Evolutionary conservation across 2,113 vertebrate genomes (phyloP).

Genomic region (Physeter macrocephalus): DNA sequence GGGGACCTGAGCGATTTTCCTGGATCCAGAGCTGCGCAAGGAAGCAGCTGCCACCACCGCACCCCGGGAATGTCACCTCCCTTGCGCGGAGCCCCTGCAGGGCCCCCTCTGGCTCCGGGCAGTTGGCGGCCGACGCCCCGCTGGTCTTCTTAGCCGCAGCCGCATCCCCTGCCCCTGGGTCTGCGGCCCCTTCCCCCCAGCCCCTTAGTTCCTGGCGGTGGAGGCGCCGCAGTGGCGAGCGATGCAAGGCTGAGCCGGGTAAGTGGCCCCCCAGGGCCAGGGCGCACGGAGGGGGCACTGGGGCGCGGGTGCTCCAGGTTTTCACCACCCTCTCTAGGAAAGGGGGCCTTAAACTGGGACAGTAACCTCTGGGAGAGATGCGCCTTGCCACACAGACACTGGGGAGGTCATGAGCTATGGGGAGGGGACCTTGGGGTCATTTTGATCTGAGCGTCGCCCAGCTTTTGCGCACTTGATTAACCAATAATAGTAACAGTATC

Average conservation of each 20-base stretch:
- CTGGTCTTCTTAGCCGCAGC: conserved; percentile 15
- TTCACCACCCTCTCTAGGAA: not conserved
- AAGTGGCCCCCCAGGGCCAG: not conserved
- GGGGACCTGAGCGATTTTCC: conserved; percentile 70
- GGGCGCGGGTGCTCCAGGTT: not conserved
- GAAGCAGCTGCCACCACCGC: conserved; percentile 23
- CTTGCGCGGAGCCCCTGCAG: conserved; percentile 52
- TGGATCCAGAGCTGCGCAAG: not conserved
- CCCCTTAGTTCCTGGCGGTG: not conserved
- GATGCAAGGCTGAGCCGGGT: conserved; percentile 39
- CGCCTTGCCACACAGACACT: not conserved
- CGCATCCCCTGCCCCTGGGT: not conserved
- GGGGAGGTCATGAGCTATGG: not conserved
- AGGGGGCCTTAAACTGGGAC: not conserved
- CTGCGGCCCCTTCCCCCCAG: not conserved
- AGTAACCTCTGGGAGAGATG: not conserved
- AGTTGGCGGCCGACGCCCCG: conserved; percentile 22
- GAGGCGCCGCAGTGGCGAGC: not conserved
- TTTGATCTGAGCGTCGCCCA: not conserved
- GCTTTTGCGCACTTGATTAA: not conserved
- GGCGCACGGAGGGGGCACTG: not conserved
- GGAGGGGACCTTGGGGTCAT: not conserved
- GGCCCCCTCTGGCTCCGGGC: conserved; percentile 67
- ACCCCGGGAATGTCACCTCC: conserved; percentile 67
- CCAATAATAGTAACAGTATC: not conserved